Evolutionary conservation across 2,113 vertebrate genomes (phyloP).

Genomic region (Eurypyga helias): DNA sequence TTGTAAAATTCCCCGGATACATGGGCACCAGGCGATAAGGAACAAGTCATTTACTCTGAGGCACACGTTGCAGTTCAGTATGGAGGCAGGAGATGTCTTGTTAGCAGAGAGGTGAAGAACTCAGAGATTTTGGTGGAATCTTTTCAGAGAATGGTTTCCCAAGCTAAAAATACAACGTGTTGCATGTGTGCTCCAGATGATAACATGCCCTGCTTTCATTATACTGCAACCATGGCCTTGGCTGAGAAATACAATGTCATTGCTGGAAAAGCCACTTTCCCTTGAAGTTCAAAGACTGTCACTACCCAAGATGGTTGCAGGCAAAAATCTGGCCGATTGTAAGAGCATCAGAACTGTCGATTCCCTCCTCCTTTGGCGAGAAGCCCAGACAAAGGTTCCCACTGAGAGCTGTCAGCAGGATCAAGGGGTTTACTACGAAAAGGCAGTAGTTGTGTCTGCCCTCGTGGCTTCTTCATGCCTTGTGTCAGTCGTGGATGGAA

Average conservation of each 20-base stretch:
- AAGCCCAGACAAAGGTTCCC: slow-evolving; percentile 67
- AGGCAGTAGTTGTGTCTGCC: slow-evolving; percentile 59
- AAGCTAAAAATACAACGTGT: slow-evolving; percentile 47
- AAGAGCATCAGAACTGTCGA: slow-evolving; percentile 59
- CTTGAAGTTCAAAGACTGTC: slow-evolving; percentile 69
- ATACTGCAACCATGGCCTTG: slow-evolving; percentile 29
- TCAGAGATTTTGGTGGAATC: slow-evolving; percentile 45
- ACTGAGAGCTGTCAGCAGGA: slow-evolving; percentile 65
- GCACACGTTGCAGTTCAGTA: not conserved
- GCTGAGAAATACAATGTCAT: slow-evolving; percentile 65
- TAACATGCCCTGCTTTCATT: slow-evolving; percentile 38
- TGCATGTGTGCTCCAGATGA: slow-evolving; percentile 62
- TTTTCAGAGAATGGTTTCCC: slow-evolving; percentile 46
- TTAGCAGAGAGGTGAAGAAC: slow-evolving; percentile 4
- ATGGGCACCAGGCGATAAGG: not conserved
- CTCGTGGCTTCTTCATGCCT: slow-evolving; percentile 46
- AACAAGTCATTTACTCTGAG: not conserved
- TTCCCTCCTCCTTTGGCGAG: slow-evolving; percentile 61
- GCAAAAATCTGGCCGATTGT: slow-evolving; percentile 66
- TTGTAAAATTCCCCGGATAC: not conserved
- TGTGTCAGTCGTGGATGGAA: slow-evolving; percentile 41
- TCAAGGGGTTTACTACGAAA: slow-evolving; percentile 54
- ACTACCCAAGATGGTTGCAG: slow-evolving; percentile 62
- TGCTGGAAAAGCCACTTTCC: slow-evolving; percentile 65
- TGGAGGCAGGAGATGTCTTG: not conserved